phyloP scores from a whole-genome alignment of 2,888 invertebrate genomes.

The Dolomedes plantarius region DNA sequence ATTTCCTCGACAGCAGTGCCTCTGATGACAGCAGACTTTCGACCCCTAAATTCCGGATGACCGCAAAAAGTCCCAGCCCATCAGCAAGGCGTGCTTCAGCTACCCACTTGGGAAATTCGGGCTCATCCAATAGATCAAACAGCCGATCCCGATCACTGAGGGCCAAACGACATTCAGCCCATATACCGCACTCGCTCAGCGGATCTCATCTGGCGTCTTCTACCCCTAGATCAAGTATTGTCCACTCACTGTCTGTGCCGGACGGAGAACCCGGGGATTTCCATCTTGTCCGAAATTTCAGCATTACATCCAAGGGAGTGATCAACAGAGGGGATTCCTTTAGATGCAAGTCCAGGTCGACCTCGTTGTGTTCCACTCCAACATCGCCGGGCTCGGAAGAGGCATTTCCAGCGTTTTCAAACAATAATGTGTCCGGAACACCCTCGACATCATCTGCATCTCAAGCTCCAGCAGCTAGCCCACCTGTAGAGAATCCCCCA shows the following conservation, averaged over 20 bases:
- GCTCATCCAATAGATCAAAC: not conserved
- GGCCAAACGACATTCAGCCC: constrained; percentile 35
- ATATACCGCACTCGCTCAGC: constrained; percentile 43
- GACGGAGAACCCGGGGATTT: constrained; percentile 73
- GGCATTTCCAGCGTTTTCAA: constrained; percentile 39
- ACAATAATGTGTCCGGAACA: not conserved
- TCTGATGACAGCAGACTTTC: not conserved
- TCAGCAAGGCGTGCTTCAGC: constrained; percentile 35
- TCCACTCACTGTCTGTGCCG: constrained; percentile 57
- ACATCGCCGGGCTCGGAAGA: constrained; percentile 30
- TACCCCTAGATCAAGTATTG: constrained; percentile 25
- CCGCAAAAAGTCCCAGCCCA: constrained; percentile 50
- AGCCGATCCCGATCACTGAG: constrained; percentile 46
- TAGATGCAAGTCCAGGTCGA: constrained; percentile 64
- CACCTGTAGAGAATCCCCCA: not conserved
- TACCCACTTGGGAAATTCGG: constrained; percentile 27
- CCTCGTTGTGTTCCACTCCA: constrained; percentile 52
- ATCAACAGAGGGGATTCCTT: constrained; percentile 93
- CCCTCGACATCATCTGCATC: not conserved
- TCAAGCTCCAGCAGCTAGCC: not conserved
- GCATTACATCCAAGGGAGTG: constrained; percentile 90
- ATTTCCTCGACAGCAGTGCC: constrained; percentile 21
- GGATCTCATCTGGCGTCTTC: constrained; percentile 31
- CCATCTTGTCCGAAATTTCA: constrained; percentile 80
- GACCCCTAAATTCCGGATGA: constrained; percentile 38